Percentiles rank a stretch among this genome's conserved stretches.
Conservation (phyloP, 2,888 invertebrate species). For the Zygogramma bicolorata region DNA sequence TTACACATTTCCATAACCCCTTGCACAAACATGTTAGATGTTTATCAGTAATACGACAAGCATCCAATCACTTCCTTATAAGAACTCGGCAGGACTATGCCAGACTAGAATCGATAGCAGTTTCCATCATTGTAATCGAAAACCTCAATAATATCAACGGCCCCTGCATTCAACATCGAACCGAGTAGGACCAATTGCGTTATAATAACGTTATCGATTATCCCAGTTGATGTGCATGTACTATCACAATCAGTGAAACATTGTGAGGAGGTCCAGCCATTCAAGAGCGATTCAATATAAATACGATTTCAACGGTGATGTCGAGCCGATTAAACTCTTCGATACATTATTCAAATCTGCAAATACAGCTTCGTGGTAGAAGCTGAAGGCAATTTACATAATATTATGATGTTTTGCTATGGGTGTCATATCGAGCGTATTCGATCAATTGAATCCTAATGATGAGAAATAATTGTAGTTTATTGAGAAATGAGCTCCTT, state of each 20-base stretch:
- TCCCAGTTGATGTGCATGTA: neutral
- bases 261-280: conserved; percentile 30
- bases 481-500: no score
- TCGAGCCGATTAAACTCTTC: conserved; percentile 53
- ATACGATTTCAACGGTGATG: conserved; percentile 49
- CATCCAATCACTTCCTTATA: no score
- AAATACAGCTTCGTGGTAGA: conserved; percentile 50
- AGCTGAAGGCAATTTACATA: conserved; percentile 54
- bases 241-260: neutral
- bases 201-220: neutral
- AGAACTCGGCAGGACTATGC: no score
- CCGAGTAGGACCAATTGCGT: neutral
- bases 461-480: no score
- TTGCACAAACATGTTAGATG: no score
- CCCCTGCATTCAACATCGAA: neutral
- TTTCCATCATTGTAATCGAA: no score
- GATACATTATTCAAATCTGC: conserved; percentile 56
- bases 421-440: no score
- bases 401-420: conserved; percentile 47
- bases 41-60: no score
- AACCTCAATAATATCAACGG: no score
- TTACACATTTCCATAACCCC: no score
- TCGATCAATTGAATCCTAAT: no score
- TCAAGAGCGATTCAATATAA: conserved; percentile 50
- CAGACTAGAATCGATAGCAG: no score